Percentiles rank a stretch among this genome's conserved stretches.
These are phyloP conservation scores for Alcedo quadribrachys DNA, from an alignment of 2,797 vertebrate species.

Conservation along the genomic window DNA sequence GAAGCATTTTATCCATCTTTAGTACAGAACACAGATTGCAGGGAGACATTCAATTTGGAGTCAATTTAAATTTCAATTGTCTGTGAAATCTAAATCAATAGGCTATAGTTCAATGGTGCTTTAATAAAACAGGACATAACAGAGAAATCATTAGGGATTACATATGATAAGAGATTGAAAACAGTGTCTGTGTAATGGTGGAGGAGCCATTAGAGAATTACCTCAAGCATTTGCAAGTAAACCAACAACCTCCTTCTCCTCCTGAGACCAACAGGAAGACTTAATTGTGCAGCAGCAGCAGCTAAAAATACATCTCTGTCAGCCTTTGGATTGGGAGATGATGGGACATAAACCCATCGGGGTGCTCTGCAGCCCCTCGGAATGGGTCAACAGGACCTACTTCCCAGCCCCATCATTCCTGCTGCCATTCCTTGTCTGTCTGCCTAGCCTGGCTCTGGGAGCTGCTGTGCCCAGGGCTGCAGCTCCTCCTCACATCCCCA, in stretches of 20 bases:
- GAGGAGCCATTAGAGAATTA: conserved; percentile 76
- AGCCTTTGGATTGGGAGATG: conserved; percentile 42
- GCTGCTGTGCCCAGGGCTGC: not conserved
- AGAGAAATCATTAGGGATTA: conserved; percentile 80
- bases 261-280: conserved; percentile 62
- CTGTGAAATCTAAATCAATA: conserved; percentile 87
- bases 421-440: accelerated
- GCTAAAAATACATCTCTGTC: conserved; percentile 71
- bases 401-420: not conserved
- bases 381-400: accelerated
- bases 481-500: not conserved
- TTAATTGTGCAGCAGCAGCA: conserved; percentile 71
- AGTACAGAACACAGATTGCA: conserved; percentile 77
- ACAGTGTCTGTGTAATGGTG: conserved; percentile 54
- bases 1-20: conserved; percentile 79
- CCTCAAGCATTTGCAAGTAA: conserved; percentile 72
- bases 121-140: conserved; percentile 84
- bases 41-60: conserved; percentile 83
- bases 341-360: conserved; percentile 10
- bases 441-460: not conserved
- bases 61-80: conserved; percentile 87
- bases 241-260: conserved; percentile 69
- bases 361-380: not conserved
- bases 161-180: conserved; percentile 77
- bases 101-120: conserved; percentile 83